A percentile compares a stretch with the other conserved stretches of the same genome.
Evolutionary conservation across 2,113 vertebrate genomes (phyloP).

Genomic region (Oostethus manadensis): DNA sequence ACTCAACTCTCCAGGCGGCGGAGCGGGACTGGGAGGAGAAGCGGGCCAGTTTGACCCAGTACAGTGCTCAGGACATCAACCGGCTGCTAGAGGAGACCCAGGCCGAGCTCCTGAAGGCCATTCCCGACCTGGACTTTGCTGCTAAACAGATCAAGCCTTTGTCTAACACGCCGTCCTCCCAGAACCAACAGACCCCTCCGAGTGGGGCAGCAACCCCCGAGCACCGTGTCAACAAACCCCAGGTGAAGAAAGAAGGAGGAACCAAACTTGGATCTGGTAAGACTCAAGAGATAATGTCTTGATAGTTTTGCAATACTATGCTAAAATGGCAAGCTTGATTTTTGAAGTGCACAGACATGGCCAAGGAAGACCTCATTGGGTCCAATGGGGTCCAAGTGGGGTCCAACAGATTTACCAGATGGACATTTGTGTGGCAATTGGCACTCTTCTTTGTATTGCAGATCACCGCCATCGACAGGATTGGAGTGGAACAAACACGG

Average conservation of each 20-base stretch:
- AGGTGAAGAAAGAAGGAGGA: slow-evolving; percentile 85
- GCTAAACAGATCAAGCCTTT: slow-evolving; percentile 83
- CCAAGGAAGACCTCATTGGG: too few species aligned
- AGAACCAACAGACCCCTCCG: slow-evolving; percentile 44
- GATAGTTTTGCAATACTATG: too few species aligned
- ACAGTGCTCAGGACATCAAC: slow-evolving; percentile 96
- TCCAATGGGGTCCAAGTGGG: too few species aligned
- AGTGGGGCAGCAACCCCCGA: slow-evolving; percentile 71
- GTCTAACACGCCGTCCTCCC: slow-evolving; percentile 48
- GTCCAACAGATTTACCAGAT: too few species aligned
- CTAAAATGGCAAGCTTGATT: too few species aligned
- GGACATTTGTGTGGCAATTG: too few species aligned
- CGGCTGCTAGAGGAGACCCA: slow-evolving; percentile 95
- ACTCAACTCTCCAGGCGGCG: slow-evolving; percentile 74
- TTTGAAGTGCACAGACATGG: too few species aligned
- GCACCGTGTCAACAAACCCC: slow-evolving; percentile 81
- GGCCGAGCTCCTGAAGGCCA: slow-evolving; percentile 96
- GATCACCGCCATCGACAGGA: neutral
- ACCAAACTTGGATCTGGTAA: slow-evolving; percentile 87
- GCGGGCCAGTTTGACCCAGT: slow-evolving; percentile 89
- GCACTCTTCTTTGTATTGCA: neutral
- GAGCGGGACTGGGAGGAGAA: slow-evolving; percentile 99
- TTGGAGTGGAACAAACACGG: neutral
- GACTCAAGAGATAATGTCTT: neutral
- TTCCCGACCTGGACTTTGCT: slow-evolving; percentile 93